Conservation (phyloP, 1,140 invertebrate species). For the Potamilus streckersoni region DNA sequence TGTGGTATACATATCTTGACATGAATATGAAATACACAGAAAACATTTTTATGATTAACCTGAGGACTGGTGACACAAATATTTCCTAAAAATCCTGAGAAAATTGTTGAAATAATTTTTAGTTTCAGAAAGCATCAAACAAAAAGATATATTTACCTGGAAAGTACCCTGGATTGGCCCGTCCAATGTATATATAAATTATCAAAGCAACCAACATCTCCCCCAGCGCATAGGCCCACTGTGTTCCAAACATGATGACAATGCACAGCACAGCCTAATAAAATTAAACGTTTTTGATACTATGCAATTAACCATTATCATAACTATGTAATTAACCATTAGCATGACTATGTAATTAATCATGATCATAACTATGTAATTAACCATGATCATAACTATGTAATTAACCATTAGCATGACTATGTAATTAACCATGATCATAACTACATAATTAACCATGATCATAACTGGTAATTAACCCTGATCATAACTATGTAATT, state of each 20-base stretch:
- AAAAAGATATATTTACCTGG: constrained; percentile 76
- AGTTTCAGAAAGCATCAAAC: background rate
- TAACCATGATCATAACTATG: constrained; percentile 21
- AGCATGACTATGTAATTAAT: constrained; percentile 33
- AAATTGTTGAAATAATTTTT: too few relatives aligned
- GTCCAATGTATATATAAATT: constrained; percentile 93
- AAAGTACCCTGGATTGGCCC: constrained; percentile 92
- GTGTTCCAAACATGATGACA: constrained; percentile 90
- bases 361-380: constrained; percentile 10
- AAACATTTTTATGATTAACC: background rate
- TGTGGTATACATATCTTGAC: background rate
- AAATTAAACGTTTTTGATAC: constrained; percentile 32
- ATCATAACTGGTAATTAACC: background rate
- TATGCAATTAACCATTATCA: constrained; percentile 36
- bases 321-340: constrained; percentile 4
- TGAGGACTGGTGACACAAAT: background rate
- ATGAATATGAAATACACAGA: background rate
- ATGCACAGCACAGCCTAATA: constrained; percentile 84
- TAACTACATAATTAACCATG: background rate
- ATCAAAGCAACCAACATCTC: constrained; percentile 84
- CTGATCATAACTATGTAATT: background rate
- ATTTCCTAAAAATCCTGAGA: background rate
- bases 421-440: background rate
- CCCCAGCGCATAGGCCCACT: constrained; percentile 90
- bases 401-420: constrained; percentile 25